Evolutionary conservation across 2,113 vertebrate genomes (phyloP).

Genomic region (Mustela nigripes): DNA sequence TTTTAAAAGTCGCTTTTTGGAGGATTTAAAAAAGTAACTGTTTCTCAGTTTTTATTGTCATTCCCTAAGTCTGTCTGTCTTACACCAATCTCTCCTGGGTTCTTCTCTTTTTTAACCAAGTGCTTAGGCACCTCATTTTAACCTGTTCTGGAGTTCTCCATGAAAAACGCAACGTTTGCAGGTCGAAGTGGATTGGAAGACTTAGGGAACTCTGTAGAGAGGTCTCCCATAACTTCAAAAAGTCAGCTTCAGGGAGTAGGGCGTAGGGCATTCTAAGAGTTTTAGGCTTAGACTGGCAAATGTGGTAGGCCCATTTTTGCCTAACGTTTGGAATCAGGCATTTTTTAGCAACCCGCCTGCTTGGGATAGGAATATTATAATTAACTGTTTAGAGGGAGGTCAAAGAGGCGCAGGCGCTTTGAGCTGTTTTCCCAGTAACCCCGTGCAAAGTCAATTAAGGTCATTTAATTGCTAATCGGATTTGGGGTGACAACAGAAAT

Average conservation of each 20-base stretch:
- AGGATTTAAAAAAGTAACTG: not conserved
- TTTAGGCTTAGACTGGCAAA: slow-evolving; percentile 53
- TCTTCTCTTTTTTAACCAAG: slow-evolving; percentile 6
- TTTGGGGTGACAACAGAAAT: slow-evolving; percentile 65
- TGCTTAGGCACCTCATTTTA: not conserved
- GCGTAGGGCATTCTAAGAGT: slow-evolving; percentile 55
- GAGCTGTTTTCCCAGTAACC: slow-evolving; percentile 57
- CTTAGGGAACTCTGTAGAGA: slow-evolving; percentile 59
- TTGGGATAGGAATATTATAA: slow-evolving; percentile 50
- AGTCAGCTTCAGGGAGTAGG: slow-evolving; percentile 59
- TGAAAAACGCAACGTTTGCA: not conserved
- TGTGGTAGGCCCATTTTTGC: slow-evolving; percentile 68
- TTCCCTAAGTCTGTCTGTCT: not conserved
- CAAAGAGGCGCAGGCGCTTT: slow-evolving; percentile 55
- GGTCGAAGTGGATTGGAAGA: slow-evolving; percentile 51
- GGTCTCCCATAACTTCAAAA: slow-evolving; percentile 58
- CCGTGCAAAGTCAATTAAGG: slow-evolving; percentile 80
- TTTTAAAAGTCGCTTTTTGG: slow-evolving; percentile 54
- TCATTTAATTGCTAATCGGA: slow-evolving; percentile 75
- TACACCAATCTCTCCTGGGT: not conserved
- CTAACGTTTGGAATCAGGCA: slow-evolving; percentile 12
- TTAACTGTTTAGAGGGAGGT: slow-evolving; percentile 70
- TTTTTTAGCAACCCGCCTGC: slow-evolving; percentile 13
- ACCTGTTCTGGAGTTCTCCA: slow-evolving; percentile 14
- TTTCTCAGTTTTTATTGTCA: slow-evolving; percentile 29